Percentiles rank a stretch among this genome's conserved stretches.
Conservation (phyloP, 2,113 vertebrate genomes). For the Misgurnus anguillicaudatus region DNA sequence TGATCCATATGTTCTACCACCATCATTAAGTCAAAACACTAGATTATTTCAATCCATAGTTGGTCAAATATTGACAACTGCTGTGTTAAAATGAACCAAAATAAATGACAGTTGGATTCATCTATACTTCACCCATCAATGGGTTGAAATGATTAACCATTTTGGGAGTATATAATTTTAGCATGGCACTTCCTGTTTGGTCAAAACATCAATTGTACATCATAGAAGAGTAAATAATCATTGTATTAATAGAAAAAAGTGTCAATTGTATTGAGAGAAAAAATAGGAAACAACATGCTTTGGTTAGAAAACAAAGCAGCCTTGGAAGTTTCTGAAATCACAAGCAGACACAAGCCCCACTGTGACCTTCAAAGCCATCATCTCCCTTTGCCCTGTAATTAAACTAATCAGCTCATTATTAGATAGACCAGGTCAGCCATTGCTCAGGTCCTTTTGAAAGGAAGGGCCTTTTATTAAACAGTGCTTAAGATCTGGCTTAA, state of each 20-base stretch:
- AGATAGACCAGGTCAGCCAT: constrained; percentile 71
- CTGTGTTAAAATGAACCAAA: no score
- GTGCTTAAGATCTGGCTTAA: constrained; percentile 11
- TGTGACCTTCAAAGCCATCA: constrained; percentile 72
- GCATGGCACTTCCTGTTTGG: not conserved
- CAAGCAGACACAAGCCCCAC: constrained; percentile 70
- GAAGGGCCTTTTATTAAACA: constrained; percentile 59
- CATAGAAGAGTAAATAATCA: not conserved
- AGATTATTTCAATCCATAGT: no score
- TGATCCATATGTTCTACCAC: no score
- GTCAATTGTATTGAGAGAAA: not conserved
- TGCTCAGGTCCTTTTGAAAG: constrained; percentile 39
- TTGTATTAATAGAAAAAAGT: no score
- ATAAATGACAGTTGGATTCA: no score
- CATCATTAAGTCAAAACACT: no score
- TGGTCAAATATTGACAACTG: no score
- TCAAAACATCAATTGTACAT: constrained; percentile 10
- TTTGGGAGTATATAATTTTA: no score
- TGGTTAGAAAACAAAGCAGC: constrained; percentile 66
- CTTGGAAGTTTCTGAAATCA: constrained; percentile 70
- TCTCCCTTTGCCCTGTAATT: constrained; percentile 72
- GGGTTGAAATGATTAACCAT: no score
- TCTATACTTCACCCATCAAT: no score
- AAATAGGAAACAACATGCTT: constrained; percentile 71
- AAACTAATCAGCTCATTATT: constrained; percentile 74